phyloP scores from a whole-genome alignment of 2,888 invertebrate genomes.

The Gryllus longicercus region DNA sequence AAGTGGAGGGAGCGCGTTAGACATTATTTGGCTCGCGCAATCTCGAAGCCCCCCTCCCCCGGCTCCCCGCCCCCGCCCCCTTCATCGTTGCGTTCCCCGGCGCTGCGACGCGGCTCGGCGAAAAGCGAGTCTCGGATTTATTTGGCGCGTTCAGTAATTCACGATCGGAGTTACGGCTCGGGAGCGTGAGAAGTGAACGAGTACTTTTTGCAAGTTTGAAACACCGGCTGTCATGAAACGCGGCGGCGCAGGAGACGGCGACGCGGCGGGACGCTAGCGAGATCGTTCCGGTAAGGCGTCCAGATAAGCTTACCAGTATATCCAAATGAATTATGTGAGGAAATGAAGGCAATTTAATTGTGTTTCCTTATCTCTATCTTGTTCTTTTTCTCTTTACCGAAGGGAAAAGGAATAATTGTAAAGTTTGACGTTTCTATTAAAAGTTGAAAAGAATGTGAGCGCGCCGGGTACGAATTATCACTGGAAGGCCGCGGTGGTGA shows the following conservation, averaged over 20 bases:
- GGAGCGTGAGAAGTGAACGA: neutral
- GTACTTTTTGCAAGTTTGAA: neutral
- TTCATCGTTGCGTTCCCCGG: neutral
- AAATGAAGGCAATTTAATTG: neutral
- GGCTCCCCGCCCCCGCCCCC: neutral
- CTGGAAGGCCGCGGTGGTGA: neutral
- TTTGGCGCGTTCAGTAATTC: neutral
- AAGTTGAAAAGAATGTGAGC: slow-evolving; percentile 17
- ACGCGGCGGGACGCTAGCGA: neutral
- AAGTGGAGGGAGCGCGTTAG: too few relatives aligned
- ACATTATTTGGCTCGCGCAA: too few relatives aligned
- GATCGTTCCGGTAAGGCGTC: neutral
- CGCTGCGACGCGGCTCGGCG: neutral
- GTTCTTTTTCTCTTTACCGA: slow-evolving; percentile 1
- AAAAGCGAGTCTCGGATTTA: neutral
- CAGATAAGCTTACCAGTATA: slow-evolving; percentile 9
- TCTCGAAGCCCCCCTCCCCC: too few relatives aligned
- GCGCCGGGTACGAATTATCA: slow-evolving; percentile 1
- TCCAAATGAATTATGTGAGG: slow-evolving; percentile 7
- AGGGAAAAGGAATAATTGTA: slow-evolving; percentile 5
- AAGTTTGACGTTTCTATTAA: slow-evolving; percentile 17
- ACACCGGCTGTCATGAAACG: neutral
- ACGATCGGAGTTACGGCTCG: neutral
- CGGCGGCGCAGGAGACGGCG: neutral
- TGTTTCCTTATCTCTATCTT: slow-evolving; percentile 17